A percentile compares a stretch with the other conserved stretches of the same genome.
phyloP scores from a whole-genome alignment of 2,113 vertebrate genomes.

The Vimba vimba region DNA sequence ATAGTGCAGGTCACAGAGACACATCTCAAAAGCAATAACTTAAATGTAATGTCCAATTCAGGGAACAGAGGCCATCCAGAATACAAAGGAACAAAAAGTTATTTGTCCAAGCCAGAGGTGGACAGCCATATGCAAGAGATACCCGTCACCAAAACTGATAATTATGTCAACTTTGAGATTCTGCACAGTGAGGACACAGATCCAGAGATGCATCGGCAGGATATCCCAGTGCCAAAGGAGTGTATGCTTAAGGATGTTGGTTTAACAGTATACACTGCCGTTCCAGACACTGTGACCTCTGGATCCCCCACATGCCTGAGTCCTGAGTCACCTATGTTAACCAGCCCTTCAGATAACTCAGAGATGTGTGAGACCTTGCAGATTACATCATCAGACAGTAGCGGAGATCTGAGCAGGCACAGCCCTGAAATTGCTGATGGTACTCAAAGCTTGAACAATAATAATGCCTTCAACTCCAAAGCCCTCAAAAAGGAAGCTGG shows the following conservation, averaged over 20 bases:
- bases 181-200: constrained; percentile 52
- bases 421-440: constrained; percentile 48
- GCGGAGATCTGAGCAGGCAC: constrained; percentile 51
- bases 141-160: constrained; percentile 46
- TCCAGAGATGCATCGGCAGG: constrained; percentile 64
- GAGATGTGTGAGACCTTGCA: constrained; percentile 63
- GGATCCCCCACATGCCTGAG: constrained; percentile 53
- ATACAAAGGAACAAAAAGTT: not conserved
- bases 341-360: constrained; percentile 65
- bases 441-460: constrained; percentile 50
- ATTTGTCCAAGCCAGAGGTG: constrained; percentile 56
- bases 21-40: constrained; percentile 64
- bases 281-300: constrained; percentile 51
- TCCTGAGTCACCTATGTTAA: constrained; percentile 65
- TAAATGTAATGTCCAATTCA: constrained; percentile 48
- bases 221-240: constrained; percentile 78
- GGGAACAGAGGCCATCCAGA: constrained; percentile 60
- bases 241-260: constrained; percentile 75
- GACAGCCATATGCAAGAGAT: constrained; percentile 57
- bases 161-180: constrained; percentile 47
- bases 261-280: constrained; percentile 73
- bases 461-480: constrained; percentile 24
- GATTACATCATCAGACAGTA: constrained; percentile 64
- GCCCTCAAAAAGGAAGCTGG: constrained; percentile 28
- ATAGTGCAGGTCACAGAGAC: constrained; percentile 52